phyloP scores from a whole-genome alignment of 2,113 vertebrate genomes.

The Bubo scandiacus region DNA sequence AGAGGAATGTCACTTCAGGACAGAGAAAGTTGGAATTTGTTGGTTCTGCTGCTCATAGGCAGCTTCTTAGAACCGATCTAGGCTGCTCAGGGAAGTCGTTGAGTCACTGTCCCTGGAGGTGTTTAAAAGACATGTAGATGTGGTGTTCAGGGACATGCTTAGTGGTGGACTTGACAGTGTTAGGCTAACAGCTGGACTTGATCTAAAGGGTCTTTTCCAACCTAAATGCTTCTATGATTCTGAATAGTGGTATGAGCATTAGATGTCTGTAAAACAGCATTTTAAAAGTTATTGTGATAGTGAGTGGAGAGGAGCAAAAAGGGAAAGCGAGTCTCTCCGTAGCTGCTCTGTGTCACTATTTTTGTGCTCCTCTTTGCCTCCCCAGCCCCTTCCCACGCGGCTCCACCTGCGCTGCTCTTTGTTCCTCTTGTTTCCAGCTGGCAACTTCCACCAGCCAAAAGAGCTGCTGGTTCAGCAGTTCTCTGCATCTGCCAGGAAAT shows the following conservation, averaged over 20 bases:
- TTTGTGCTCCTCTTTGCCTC: background rate
- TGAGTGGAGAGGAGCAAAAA: background rate
- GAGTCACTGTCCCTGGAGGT: background rate
- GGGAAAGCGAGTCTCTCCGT: rapidly evolving
- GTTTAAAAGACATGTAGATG: too few relatives aligned
- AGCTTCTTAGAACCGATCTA: rapidly evolving
- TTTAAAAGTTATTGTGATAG: background rate
- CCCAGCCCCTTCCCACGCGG: background rate
- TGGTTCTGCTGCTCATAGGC: background rate
- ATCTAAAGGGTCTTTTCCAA: background rate
- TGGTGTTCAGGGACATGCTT: too few relatives aligned
- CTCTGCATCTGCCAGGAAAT: constrained; percentile 65
- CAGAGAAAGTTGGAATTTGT: background rate
- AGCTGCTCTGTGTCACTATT: background rate
- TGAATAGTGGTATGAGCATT: background rate
- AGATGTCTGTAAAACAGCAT: background rate
- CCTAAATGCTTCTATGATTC: background rate
- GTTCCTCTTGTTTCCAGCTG: constrained; percentile 43
- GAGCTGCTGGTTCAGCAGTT: constrained; percentile 55
- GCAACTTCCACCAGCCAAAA: constrained; percentile 45
- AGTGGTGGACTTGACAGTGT: background rate
- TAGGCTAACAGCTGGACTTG: background rate
- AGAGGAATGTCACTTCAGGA: background rate
- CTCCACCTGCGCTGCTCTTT: constrained; percentile 60
- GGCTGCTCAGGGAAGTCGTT: background rate